Conservation (phyloP, 2,888 invertebrate genomes). For the Lepeophtheirus nordmannii region DNA sequence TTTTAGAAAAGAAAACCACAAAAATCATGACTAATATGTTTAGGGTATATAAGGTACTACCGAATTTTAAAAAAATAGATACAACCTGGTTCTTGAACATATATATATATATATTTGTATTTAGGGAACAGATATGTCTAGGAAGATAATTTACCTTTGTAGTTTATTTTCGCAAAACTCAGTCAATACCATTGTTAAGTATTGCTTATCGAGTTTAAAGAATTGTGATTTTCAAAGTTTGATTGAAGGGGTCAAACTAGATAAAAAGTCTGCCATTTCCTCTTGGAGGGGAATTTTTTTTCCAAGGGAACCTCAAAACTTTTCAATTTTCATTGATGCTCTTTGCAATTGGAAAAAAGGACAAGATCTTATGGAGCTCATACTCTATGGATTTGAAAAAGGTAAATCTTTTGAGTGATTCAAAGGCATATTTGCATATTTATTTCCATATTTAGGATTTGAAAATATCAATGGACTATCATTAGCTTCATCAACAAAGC, state of each 20-base stretch:
- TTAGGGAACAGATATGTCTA: not conserved
- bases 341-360: constrained; percentile 5
- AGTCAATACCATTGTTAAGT: not conserved
- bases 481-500: not conserved
- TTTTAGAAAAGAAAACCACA: not conserved
- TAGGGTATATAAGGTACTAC: not conserved
- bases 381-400: not conserved
- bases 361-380: not conserved
- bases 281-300: not conserved
- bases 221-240: not conserved
- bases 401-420: not conserved
- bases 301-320: not conserved
- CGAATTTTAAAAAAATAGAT: too few species aligned
- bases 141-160: not conserved
- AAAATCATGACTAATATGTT: not conserved
- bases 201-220: not conserved
- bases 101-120: not conserved
- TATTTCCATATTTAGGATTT: too few species aligned
- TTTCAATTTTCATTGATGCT: not conserved
- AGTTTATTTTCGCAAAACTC: not conserved
- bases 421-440: too few species aligned
- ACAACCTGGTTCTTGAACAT: too few species aligned
- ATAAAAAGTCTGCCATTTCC: not conserved
- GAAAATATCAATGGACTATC: too few species aligned
- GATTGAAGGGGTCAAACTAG: not conserved